Base-by-base conservation (phyloP, 1,140 invertebrate genomes). In the Trichogramma pretiosum region DNA sequence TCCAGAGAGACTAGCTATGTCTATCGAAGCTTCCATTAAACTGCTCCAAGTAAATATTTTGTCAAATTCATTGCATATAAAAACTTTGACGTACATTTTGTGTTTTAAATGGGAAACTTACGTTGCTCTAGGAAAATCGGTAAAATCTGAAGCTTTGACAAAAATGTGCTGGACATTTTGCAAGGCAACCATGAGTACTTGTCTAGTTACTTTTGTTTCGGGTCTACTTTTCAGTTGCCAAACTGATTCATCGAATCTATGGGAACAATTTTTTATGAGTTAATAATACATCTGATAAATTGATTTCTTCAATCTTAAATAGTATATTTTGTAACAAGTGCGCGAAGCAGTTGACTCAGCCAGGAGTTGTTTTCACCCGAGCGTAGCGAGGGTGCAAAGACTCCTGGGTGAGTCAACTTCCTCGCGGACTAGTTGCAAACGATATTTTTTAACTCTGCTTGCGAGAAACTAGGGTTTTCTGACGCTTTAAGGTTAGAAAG, bases 121-220 rank as follows among this genome's bases (percentile, higher is more conserved):
- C 81, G 73, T 73, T 17, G 78, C 77, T 65, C 72, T 74, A 8
- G 66, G 70, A 14, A 82, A 80, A 52, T 85, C 80, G 0, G 78
- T 74, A 26, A 81, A 77, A 41, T 85, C 79, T 17, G 85, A 84
- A 5, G 81, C 88, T 49, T 85, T 77, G 9, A 93, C 76, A 14
- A 87, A 76, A 42, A 94, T 80, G 43, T 84, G 78, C 38, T 89
- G 82, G 2, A 97, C 65, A 60, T 91, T 87, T 57, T 93, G 89
- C 24, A 97, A 72, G 3, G 87, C 83, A 17, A 93, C 74, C 92
- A 97, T 95, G 35, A 98, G 72, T 28, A 85, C 79, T 54, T 83
- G 75, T 47, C 87, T 71, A n/a, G 77, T 79, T 0, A 89, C 79
- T 53, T 73, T 74, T 16, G 71, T 63, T 48, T 79, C 68, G 1